A percentile compares a stretch with the other conserved stretches of the same genome.
These are phyloP conservation scores for Lysandra bellargus DNA, from an alignment of 2,888 invertebrate species.

Conservation along the genomic window DNA sequence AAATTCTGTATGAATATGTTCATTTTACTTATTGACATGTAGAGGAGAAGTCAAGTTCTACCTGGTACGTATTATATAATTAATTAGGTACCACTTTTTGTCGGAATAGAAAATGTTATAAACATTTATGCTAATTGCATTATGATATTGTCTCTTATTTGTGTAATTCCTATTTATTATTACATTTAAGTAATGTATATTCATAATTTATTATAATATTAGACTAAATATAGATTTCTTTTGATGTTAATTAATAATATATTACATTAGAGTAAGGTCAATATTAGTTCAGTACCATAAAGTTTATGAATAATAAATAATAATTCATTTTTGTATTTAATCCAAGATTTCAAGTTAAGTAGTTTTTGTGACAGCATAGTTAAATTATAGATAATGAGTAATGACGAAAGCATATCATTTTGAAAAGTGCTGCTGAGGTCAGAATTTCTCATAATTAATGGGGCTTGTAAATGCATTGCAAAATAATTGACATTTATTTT, in stretches of 20 bases:
- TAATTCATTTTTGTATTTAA: conserved; percentile 65
- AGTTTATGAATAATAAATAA: conserved; percentile 64
- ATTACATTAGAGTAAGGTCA: conserved; percentile 74
- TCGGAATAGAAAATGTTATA: conserved; percentile 30
- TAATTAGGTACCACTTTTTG: conserved; percentile 29
- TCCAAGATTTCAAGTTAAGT: conserved; percentile 62
- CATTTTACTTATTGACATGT: conserved; percentile 35
- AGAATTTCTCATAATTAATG: conserved; percentile 58
- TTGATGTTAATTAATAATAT: conserved; percentile 74
- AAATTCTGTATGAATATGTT: conserved; percentile 43
- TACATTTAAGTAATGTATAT: conserved; percentile 77
- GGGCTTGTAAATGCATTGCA: conserved; percentile 72
- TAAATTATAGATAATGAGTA: conserved; percentile 65
- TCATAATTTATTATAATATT: conserved; percentile 78
- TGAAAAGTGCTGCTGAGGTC: conserved; percentile 53
- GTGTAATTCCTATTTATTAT: conserved; percentile 79
- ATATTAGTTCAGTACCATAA: conserved; percentile 65
- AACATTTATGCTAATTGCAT: conserved; percentile 56
- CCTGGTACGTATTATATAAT: conserved; percentile 24
- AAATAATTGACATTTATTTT: conserved; percentile 58
- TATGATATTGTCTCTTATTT: conserved; percentile 77
- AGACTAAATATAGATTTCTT: conserved; percentile 74
- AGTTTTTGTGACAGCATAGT: conserved; percentile 59
- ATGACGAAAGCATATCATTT: conserved; percentile 71
- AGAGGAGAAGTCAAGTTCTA: conserved; percentile 37